Evolutionary conservation across 2,797 vertebrate species (phyloP).

Genomic region (Leptodactylus fallax): DNA sequence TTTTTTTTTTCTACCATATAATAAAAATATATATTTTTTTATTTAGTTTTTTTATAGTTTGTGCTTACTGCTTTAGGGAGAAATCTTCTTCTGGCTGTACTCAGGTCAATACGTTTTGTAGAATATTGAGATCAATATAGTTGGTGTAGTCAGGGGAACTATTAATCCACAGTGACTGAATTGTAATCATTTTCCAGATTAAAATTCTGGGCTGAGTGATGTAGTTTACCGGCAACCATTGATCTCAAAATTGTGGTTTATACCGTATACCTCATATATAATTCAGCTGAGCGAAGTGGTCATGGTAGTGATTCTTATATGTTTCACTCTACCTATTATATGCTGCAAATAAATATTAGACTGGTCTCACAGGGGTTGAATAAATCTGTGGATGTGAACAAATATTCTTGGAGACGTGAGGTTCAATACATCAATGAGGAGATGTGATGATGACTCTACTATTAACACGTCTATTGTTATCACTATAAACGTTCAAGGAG

Average conservation of each 20-base stretch:
- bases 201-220: not conserved
- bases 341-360: not conserved
- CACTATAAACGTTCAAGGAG: too few relatives aligned
- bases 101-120: not conserved
- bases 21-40: not conserved
- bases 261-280: not conserved
- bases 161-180: not conserved
- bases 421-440: not conserved
- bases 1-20: too few relatives aligned
- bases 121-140: not conserved
- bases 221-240: not conserved
- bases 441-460: not conserved
- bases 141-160: not conserved
- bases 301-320: not conserved
- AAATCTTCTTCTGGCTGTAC: not conserved
- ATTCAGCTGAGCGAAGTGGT: not conserved
- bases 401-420: too few relatives aligned
- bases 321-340: not conserved
- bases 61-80: not conserved
- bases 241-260: constrained; percentile 3
- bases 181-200: constrained; percentile 9
- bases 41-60: not conserved
- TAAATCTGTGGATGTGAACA: not conserved
- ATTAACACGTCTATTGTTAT: not conserved
- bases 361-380: not conserved